Conservation (phyloP, 1,140 invertebrate species). For the Augochlora pura region DNA sequence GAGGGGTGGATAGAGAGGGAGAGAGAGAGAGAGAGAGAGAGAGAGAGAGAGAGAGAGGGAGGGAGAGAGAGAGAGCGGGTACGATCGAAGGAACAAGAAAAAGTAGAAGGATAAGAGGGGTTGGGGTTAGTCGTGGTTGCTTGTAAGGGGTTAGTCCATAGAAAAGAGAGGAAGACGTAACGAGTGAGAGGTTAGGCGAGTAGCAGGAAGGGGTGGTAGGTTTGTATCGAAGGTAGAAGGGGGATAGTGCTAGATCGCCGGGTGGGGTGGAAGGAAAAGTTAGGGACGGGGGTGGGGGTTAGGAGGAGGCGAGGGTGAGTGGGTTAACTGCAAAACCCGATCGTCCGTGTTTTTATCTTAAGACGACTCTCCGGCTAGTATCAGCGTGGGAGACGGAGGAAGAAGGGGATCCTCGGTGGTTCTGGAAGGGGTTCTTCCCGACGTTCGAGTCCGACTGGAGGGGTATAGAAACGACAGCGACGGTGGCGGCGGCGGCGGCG, state of each 20-base stretch:
- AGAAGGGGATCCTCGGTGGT: constrained; percentile 48
- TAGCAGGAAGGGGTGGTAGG: constrained; percentile 28
- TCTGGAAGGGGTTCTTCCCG: constrained; percentile 62
- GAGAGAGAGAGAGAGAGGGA: background rate
- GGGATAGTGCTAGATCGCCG: constrained; percentile 48
- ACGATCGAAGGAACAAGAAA: background rate
- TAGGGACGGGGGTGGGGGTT: constrained; percentile 42
- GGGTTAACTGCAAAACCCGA: constrained; percentile 76
- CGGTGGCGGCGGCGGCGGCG: constrained; percentile 17
- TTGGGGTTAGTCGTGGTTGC: constrained; percentile 59
- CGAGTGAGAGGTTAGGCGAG: constrained; percentile 33
- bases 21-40: constrained; percentile 30
- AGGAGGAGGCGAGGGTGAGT: constrained; percentile 61
- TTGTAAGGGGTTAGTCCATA: constrained; percentile 36
- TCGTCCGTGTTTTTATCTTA: constrained; percentile 79
- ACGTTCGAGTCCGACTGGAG: constrained; percentile 46
- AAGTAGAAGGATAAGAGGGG: constrained; percentile 29
- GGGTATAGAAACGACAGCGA: constrained; percentile 58
- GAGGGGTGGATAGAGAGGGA: background rate
- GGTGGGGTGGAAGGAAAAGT: constrained; percentile 51
- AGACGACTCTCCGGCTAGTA: constrained; percentile 68
- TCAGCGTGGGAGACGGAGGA: constrained; percentile 51
- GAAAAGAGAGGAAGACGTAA: constrained; percentile 29
- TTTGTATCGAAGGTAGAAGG: constrained; percentile 46
- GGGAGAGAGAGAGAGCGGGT: constrained; percentile 22